Evolutionary conservation across 2,797 vertebrate species (phyloP).

Genomic region (Hemitrygon akajei): DNA sequence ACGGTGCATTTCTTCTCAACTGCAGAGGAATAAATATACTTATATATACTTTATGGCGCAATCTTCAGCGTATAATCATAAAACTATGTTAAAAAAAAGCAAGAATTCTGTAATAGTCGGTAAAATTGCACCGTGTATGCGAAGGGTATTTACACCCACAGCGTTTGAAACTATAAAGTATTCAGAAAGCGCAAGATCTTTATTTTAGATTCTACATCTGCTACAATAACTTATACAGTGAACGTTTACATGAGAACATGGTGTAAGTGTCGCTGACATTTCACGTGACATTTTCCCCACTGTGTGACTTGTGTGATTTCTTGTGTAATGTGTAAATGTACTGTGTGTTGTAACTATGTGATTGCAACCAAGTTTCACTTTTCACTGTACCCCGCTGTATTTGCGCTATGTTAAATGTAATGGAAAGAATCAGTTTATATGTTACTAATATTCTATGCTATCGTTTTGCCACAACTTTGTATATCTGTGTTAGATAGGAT

Average conservation of each 20-base stretch:
- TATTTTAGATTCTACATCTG: background rate
- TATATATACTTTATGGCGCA: background rate
- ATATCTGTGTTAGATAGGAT: background rate
- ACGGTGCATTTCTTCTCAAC: no score
- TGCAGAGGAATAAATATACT: background rate
- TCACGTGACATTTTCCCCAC: background rate
- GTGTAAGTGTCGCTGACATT: background rate
- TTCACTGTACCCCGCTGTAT: no score
- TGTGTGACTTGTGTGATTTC: background rate
- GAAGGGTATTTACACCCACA: background rate
- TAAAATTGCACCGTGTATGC: background rate
- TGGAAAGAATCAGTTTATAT: background rate
- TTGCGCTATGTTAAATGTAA: no score
- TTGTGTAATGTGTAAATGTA: no score
- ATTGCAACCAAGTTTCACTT: no score
- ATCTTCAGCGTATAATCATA: background rate
- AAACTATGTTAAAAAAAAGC: background rate
- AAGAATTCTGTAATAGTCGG: background rate
- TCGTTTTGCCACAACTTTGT: background rate
- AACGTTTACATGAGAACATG: background rate
- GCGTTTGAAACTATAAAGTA: background rate
- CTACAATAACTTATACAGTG: no score
- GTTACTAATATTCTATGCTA: background rate
- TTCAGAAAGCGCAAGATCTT: background rate
- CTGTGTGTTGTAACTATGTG: no score